Evolutionary conservation across 2,888 invertebrate genomes (phyloP).

Genomic region (Thera obeliscata): DNA sequence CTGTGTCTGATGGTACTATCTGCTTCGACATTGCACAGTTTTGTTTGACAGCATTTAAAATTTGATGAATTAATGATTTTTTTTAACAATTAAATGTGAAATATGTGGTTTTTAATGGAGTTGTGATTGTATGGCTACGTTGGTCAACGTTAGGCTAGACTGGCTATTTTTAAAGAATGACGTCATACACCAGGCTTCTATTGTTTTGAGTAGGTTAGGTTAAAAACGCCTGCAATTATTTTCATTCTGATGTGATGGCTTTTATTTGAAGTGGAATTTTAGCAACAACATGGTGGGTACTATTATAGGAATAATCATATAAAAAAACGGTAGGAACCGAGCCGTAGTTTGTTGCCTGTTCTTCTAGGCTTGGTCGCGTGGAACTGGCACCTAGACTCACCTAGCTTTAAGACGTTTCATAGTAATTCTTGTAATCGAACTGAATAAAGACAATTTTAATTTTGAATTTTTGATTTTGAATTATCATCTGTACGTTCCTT

Average conservation of each 20-base stretch:
- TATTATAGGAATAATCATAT: too few relatives aligned
- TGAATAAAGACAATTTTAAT: too few relatives aligned
- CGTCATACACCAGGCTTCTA: not conserved
- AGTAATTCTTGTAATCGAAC: too few relatives aligned
- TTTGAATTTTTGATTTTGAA: too few relatives aligned
- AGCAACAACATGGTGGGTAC: too few relatives aligned
- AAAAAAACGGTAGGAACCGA: too few relatives aligned
- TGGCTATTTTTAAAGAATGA: not conserved
- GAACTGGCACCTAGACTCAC: too few relatives aligned
- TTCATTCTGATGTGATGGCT: not conserved
- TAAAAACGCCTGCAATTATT: not conserved
- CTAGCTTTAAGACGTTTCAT: too few relatives aligned
- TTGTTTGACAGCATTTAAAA: constrained; percentile 28
- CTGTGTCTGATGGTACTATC: not conserved
- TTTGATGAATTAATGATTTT: constrained; percentile 30
- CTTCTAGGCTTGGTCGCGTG: too few relatives aligned
- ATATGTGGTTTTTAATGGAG: constrained; percentile 13
- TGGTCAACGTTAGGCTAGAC: not conserved
- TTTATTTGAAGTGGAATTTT: too few relatives aligned
- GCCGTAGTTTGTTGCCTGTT: too few relatives aligned
- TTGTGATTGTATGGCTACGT: constrained; percentile 12
- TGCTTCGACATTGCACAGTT: constrained; percentile 36
- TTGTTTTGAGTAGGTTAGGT: not conserved
- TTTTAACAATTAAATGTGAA: constrained; percentile 16
- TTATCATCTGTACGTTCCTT: too few relatives aligned